Conservation (phyloP, 64 coral and sea anemone species). For the Actinia equina region DNA sequence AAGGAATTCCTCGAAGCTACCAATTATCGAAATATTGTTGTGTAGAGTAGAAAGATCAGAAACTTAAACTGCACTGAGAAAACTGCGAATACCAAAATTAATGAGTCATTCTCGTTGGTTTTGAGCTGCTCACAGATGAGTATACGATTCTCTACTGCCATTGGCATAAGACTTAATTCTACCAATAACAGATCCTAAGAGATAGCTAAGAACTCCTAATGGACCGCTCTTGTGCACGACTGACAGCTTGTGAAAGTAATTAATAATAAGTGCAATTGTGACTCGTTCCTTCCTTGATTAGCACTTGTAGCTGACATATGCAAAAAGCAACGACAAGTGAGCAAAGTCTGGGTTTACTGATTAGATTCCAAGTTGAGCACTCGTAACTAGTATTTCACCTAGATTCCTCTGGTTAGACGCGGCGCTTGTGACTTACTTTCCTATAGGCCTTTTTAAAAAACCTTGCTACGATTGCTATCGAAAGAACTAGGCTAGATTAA, state of each 20-base stretch:
- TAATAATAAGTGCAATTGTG: not conserved
- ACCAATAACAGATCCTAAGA: not conserved
- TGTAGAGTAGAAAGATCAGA: not conserved
- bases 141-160: too few relatives aligned
- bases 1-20: not conserved
- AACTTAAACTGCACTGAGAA: too few relatives aligned
- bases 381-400: not conserved
- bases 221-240: not conserved
- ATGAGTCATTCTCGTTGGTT: too few relatives aligned
- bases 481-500: too few relatives aligned
- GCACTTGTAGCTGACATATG: not conserved
- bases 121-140: too few relatives aligned
- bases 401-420: not conserved
- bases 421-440: too few relatives aligned
- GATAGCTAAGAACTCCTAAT: not conserved
- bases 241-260: not conserved
- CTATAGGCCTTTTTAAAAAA: too few relatives aligned
- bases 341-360: not conserved
- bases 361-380: not conserved
- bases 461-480: too few relatives aligned
- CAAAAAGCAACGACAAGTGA: not conserved
- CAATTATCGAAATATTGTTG: not conserved
- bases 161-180: not conserved
- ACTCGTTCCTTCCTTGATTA: constrained; percentile 10
- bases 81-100: too few relatives aligned